A percentile compares a stretch with the other conserved stretches of the same genome.
Conservation (phyloP, 2,888 invertebrate genomes). For the Eupelmus urozonus region DNA sequence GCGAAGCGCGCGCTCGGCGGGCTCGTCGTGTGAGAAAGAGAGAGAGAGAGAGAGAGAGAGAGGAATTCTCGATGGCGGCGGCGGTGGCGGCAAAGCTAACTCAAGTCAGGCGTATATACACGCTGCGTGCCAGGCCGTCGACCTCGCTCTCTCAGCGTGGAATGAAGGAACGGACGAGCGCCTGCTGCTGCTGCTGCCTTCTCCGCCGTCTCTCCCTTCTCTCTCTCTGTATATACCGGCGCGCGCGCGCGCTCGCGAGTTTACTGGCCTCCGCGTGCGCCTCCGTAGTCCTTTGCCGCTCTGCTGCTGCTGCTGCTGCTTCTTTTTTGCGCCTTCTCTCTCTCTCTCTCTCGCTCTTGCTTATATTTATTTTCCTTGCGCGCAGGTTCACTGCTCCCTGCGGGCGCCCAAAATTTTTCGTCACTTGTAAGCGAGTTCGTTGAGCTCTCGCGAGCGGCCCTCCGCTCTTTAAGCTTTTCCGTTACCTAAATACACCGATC, state of each 20-base stretch:
- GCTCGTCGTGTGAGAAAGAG: too few relatives aligned
- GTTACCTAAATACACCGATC: too few relatives aligned
- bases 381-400: too few relatives aligned
- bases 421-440: too few relatives aligned
- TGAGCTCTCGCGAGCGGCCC: too few relatives aligned
- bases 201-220: too few relatives aligned
- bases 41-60: slow-evolving; percentile 41
- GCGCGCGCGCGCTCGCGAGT: slow-evolving; percentile 11
- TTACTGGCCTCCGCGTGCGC: slow-evolving; percentile 14
- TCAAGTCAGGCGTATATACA: slow-evolving; percentile 68
- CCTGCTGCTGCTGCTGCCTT: not conserved
- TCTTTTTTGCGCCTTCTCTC: too few relatives aligned
- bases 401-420: too few relatives aligned
- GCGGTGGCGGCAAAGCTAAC: slow-evolving; percentile 61
- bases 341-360: too few relatives aligned
- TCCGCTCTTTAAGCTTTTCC: too few relatives aligned
- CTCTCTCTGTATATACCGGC: too few relatives aligned
- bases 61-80: slow-evolving; percentile 14
- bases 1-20: slow-evolving; percentile 2
- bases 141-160: slow-evolving; percentile 66
- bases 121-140: slow-evolving; percentile 74
- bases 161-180: slow-evolving; percentile 57
- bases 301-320: not conserved
- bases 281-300: not conserved
- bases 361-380: too few relatives aligned